Base-by-base conservation (phyloP, 2,888 invertebrate species). In the Actias luna region DNA sequence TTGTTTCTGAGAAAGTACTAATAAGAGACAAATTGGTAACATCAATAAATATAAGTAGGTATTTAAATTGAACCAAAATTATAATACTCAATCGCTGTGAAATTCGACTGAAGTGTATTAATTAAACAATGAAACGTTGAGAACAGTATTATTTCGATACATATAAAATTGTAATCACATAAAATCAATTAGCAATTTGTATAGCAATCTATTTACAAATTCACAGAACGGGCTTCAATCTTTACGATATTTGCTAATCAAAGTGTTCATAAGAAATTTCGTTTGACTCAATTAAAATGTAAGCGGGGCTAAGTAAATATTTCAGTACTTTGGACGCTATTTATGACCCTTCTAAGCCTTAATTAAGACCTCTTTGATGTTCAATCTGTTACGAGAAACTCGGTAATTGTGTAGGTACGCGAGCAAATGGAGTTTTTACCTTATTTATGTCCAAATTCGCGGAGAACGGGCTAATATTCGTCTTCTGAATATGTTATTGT, bases 311-410 rank as follows among this genome's bases (percentile, higher is more conserved):
- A 81, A 84, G 88, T 90, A 89, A 90, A 90, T 88, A 89, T 87
- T 87, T 84, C 82, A 79, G 80, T 83, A 83, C 83, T 86, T 82
- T 79, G 81, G 79, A 75, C 76, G 84, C 84, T 87, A 89, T 89
- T 89, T 89, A 90, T 86, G 85, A 81, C 77, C 82, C 82, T 85
- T 82, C 82, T 82, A 84, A 85, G 83, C 83, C 83, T 89, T 91
- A 91, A 91, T 92, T 92, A 90, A 87, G 78, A 75, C 76, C 72
- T 77, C 87, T 92, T 92, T 92, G 91, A 92, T 89, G 90, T 92
- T 88, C 88, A 89, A 90, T 90, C 88, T 88, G 87, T 84, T 84
- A 86, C 86, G 74, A 78, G 81, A 88, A 85, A 84, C 84, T 84
- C 78, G 73, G 84, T 89, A 87, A 90, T 89, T 89, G 82, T 85